phyloP scores from a whole-genome alignment of 2,113 vertebrate genomes.

The Halichoeres trimaculatus region DNA sequence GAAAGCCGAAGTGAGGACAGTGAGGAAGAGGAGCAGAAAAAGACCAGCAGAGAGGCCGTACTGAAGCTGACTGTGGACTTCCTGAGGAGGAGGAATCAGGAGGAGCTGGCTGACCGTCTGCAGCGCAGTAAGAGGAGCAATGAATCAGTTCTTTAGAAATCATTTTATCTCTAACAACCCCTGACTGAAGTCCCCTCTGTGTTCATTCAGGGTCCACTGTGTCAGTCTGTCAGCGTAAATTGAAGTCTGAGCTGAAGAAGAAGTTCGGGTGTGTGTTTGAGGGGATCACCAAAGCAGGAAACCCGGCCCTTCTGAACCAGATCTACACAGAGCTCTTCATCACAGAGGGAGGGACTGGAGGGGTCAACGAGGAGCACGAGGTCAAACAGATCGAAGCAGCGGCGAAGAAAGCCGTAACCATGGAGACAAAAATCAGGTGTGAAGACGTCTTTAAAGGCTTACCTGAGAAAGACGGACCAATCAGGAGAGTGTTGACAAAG shows the following conservation, averaged over 20 bases:
- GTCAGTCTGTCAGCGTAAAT: background rate
- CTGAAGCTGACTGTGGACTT: background rate
- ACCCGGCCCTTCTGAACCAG: slow-evolving; percentile 32
- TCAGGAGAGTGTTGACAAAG: slow-evolving; percentile 9
- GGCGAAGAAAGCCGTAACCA: background rate
- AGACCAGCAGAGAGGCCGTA: background rate
- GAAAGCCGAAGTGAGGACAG: background rate
- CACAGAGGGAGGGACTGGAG: slow-evolving; percentile 42
- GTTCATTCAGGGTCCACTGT: background rate
- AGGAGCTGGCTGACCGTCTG: background rate
- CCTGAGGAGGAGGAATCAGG: background rate
- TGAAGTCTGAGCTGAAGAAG: slow-evolving; percentile 6
- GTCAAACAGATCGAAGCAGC: slow-evolving; percentile 56
- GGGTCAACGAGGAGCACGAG: slow-evolving; percentile 50
- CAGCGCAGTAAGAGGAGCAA: background rate
- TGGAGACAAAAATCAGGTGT: too few species aligned
- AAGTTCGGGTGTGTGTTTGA: slow-evolving; percentile 32
- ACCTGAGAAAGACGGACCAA: background rate
- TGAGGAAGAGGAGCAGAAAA: background rate
- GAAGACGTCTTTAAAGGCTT: slow-evolving; percentile 1
- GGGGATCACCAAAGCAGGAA: slow-evolving; percentile 3
- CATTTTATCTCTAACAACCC: too few species aligned
- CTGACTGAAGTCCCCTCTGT: background rate
- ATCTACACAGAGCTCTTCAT: slow-evolving; percentile 69
- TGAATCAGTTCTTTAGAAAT: too few species aligned